Evolutionary conservation across 2,113 vertebrate genomes (phyloP), one percentile per base, ranked within the genome.

Genomic region (Cettia cetti): DNA sequence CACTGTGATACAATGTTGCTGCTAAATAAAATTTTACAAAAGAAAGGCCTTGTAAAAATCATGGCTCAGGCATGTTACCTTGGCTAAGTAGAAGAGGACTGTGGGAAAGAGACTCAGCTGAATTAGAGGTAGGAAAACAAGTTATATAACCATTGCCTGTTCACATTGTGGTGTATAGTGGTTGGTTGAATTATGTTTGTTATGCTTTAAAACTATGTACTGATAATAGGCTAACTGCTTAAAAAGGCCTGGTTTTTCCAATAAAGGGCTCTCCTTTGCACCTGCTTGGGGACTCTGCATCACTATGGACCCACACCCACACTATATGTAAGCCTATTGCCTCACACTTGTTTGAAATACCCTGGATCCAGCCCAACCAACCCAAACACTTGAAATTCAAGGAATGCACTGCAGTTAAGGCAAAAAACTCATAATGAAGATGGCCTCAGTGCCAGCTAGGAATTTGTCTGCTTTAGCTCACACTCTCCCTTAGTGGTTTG

Each of bases 141-240:
- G 15, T 65, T 30, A 3, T 24, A 23, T 37, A 64, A 79, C 9
- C 11, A 44, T 18, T 7, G 7, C 2, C 1, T 65, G 26, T 15
- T 44, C 49, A 53, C 19, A 35, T 19, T 0, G 0, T 28, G 49
- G 19, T 23, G 4, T 23, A 5, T 40, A 21, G 11, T 53, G 15
- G 26, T 30, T 65, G 49, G 39, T 9, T 65, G 31, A 79, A 44
- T 64, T 30, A 18, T 52, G 75, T 64, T 64, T 35, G 18, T 18
- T 53, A 11, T 44, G 15, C 7, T 44, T 42, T 44, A 64, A 53
- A 44, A 23, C 60, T 30, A 4, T 64, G 39, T 42, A 53, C 39
- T 64, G 31, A 23, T 53, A 13, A 35, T 18, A 19, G 47, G 11
- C 47, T 35, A 53, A 14, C 8, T 52, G 11, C 75, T 78, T 42